Base-by-base conservation (phyloP, 30 jellyfish, hydroid and myxozoan species). In the Pelagia noctiluca region DNA sequence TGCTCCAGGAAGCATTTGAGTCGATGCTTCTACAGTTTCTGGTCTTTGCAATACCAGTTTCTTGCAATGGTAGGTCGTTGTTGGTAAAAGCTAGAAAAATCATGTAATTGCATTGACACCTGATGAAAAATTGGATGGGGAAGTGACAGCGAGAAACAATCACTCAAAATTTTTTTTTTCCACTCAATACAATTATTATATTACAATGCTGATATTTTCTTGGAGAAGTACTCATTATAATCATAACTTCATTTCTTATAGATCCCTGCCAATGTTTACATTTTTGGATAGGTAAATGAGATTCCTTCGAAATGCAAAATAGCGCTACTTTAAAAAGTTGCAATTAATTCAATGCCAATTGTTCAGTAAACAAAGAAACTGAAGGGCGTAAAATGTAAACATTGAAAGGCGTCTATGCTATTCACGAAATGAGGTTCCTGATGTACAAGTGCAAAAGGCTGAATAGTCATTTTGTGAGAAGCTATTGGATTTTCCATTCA, bases 1-100 rank as follows among this genome's bases (percentile, higher is more conserved):
- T 52, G 68, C 68, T 52, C 68, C 68, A 52, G 7, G 68, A 52
- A 19, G 68, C 26, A 42, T 8, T 42, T 5, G 57, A 42, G 16
- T 42, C 57, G 8, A 42, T n/a, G n/a, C n/a, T 42, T 42, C 16
- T 42, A 16, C 8, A 16, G 16, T 16, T 16, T 16, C 16, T 42
- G 57, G 57, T 16, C 16, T 42, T 42, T 42, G 8, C 57, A 42
- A 5, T 42, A 42, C 8, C 57, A n/a, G n/a, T n/a, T 42, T 42
- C 57, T 42, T 42, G 57, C 57, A 42, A 16, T 42, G 57, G 57
- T 42, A 42, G 57, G 16, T 42, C 57, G 8, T 42, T 8, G 57
- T 42, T 42, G 8, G 57, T 42, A 42, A 42, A 42, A 42, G 57
- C 57, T 16, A 16, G 57, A 42, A 42, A 42, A 42, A n/a, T n/a